phyloP scores from a whole-genome alignment of 2,797 vertebrate genomes.

The Natrix natrix region DNA sequence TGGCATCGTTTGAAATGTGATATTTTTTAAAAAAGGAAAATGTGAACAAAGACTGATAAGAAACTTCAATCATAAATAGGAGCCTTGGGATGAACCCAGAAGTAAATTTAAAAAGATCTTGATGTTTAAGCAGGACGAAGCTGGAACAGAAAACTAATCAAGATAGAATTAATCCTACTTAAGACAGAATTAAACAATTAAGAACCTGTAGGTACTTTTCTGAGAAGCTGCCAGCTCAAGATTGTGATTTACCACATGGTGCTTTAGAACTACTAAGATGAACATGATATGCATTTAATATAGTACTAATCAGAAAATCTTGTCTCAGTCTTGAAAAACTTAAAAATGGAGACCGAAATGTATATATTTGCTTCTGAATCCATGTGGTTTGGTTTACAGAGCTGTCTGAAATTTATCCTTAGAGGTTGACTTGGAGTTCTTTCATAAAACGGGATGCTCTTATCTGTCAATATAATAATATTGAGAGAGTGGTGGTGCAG shows the following conservation, averaged over 20 bases:
- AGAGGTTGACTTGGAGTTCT: neutral
- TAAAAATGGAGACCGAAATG: neutral
- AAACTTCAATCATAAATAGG: neutral
- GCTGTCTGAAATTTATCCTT: neutral
- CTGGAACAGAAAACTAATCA: neutral
- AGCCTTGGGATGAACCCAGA: neutral
- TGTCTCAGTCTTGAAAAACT: neutral
- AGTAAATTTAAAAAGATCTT: neutral
- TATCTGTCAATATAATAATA: neutral
- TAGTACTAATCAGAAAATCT: neutral
- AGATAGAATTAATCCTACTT: neutral
- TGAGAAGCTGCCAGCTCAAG: neutral
- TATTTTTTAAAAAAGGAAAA: neutral
- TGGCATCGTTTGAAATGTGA: neutral
- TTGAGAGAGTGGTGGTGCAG: too few species aligned
- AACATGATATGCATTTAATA: neutral
- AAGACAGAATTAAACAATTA: neutral
- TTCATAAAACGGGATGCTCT: neutral
- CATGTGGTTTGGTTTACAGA: neutral
- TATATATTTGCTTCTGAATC: neutral
- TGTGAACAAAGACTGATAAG: neutral
- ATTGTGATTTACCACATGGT: neutral
- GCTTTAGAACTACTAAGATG: neutral
- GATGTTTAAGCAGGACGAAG: neutral
- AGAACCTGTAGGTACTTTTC: too few species aligned